Percentiles rank a stretch among this genome's conserved stretches.
phyloP scores from a whole-genome alignment of 2,113 vertebrate species.

The Larimichthys polyactis region DNA sequence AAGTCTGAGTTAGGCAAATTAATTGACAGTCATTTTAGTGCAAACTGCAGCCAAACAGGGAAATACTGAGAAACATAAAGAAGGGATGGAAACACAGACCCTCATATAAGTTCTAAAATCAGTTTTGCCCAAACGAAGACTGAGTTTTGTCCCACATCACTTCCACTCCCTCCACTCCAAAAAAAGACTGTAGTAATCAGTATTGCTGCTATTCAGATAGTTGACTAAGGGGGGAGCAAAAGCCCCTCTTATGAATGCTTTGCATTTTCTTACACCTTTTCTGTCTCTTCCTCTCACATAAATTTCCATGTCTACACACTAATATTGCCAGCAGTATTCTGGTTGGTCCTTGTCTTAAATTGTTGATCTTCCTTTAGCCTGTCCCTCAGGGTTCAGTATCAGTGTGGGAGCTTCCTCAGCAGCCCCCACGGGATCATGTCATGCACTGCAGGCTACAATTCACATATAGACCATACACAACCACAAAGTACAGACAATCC shows the following conservation, averaged over 20 bases:
- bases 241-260: slow-evolving; percentile 12
- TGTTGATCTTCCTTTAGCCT: background rate
- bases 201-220: slow-evolving; percentile 22
- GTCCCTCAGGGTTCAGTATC: slow-evolving; percentile 23
- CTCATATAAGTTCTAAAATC: background rate
- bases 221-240: slow-evolving; percentile 53
- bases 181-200: background rate
- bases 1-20: background rate
- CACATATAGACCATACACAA: slow-evolving; percentile 13
- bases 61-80: background rate
- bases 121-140: background rate
- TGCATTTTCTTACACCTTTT: background rate
- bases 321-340: background rate
- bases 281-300: background rate
- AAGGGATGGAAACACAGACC: background rate
- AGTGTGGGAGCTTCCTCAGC: slow-evolving; percentile 2
- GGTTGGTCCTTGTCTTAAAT: slow-evolving; percentile 37
- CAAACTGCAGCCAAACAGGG: background rate
- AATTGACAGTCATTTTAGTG: background rate
- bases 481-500: slow-evolving; percentile 9
- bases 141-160: background rate
- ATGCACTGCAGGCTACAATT: slow-evolving; percentile 1
- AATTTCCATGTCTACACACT: slow-evolving; percentile 6
- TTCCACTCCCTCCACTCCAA: background rate
- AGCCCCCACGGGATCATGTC: slow-evolving; percentile 34